Evolutionary conservation across 2,888 invertebrate species (phyloP).

Genomic region (Orthosia cruda): DNA sequence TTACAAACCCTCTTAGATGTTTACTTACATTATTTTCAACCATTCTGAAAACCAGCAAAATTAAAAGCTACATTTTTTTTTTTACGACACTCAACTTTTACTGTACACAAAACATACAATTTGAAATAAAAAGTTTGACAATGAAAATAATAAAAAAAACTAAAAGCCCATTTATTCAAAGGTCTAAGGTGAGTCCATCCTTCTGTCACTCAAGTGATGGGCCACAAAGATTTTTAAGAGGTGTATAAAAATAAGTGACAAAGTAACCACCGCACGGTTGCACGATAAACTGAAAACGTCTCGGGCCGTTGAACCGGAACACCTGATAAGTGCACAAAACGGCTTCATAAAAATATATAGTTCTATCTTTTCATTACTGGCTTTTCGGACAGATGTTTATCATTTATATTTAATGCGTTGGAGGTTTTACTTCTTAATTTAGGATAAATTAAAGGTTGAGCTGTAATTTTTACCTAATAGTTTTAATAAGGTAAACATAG

Average conservation of each 20-base stretch:
- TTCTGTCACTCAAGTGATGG: conserved; percentile 37
- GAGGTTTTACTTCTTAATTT: conserved; percentile 12
- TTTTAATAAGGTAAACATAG: too few species aligned
- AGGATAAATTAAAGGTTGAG: too few species aligned
- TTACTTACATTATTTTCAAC: background rate
- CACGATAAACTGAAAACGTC: conserved; percentile 72
- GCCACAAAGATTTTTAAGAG: conserved; percentile 63
- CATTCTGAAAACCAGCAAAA: background rate
- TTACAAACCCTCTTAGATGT: background rate
- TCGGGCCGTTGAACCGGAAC: conserved; percentile 77
- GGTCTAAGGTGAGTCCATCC: conserved; percentile 2
- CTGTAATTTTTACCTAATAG: too few species aligned
- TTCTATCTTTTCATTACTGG: conserved; percentile 61
- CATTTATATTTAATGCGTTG: conserved; percentile 34
- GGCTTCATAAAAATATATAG: conserved; percentile 71
- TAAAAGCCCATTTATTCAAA: conserved; percentile 14
- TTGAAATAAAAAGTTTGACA: conserved; percentile 38
- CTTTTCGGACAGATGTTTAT: conserved; percentile 55
- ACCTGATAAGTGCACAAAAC: conserved; percentile 75
- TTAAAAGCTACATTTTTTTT: conserved; percentile 14
- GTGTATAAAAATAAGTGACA: conserved; percentile 72
- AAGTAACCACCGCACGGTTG: conserved; percentile 65
- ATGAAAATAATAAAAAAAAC: conserved; percentile 12
- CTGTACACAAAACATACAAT: conserved; percentile 16
- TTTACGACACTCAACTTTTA: conserved; percentile 10